Evolutionary conservation across 2,888 invertebrate species (phyloP).

Genomic region (Drosophila anomalata): DNA sequence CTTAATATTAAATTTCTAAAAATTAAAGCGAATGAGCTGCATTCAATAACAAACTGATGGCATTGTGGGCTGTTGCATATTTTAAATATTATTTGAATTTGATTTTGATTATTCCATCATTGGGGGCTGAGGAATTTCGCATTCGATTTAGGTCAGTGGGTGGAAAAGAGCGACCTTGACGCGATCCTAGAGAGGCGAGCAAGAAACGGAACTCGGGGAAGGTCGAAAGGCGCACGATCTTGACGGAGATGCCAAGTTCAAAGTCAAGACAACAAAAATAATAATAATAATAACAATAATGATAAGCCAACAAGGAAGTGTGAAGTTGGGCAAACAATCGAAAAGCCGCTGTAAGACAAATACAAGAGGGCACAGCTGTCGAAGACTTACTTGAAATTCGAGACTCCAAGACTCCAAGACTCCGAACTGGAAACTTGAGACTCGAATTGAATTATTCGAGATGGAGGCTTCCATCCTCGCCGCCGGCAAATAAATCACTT

Average conservation of each 20-base stretch:
- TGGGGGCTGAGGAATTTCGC: not conserved
- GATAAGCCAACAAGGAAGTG: conserved; percentile 41
- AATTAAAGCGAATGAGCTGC: conserved; percentile 6
- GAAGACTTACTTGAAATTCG: conserved; percentile 5
- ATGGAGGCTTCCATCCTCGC: conserved; percentile 31
- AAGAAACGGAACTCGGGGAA: conserved; percentile 5
- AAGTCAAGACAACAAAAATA: conserved; percentile 29
- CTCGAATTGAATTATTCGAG: conserved; percentile 18
- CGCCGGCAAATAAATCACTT: conserved; percentile 33
- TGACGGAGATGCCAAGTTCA: conserved; percentile 41
- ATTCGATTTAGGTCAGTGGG: conserved; percentile 31
- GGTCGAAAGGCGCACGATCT: conserved; percentile 43
- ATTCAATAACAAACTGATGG: conserved; percentile 24
- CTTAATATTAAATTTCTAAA: too few species aligned
- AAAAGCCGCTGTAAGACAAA: conserved; percentile 2
- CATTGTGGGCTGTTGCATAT: conserved; percentile 15
- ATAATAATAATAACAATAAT: not conserved
- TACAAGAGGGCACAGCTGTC: conserved; percentile 1
- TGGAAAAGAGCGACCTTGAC: conserved; percentile 8
- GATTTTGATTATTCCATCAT: not conserved
- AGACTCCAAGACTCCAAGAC: not conserved
- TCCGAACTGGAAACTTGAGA: not conserved
- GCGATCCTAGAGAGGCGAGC: conserved; percentile 30
- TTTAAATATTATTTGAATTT: too few species aligned
- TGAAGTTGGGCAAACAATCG: conserved; percentile 24